Evolutionary conservation across 2,888 invertebrate species (phyloP), one percentile per base, ranked within the genome.

Genomic region (Pinctada fucata): DNA sequence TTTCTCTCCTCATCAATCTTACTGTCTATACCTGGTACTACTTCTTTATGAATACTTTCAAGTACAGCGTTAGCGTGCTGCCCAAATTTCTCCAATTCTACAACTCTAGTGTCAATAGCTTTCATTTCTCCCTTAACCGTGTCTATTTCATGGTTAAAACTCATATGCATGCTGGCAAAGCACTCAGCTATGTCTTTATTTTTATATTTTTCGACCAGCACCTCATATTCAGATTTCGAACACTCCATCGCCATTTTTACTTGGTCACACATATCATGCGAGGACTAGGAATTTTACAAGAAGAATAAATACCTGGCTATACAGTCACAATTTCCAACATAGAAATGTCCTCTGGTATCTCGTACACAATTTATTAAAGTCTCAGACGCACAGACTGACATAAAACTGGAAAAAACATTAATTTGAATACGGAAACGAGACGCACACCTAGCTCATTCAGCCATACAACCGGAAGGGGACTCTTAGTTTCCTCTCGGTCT

Each of bases 151-250:
- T 58, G 58, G 8, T 58, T 10, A 58, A 58, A 58, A 58, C 58
- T 58, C 58, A 58, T 58, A 58, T 58, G 58, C 58, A 58, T 58
- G 13, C 58, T 58, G 6, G 58, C 58, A 58, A 58, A 58, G 13
- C 58, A 58, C 13, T 58, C 58, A 6, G 58, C 58, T 58, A 58
- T 13, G 13, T 58, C 58, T 58, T 58, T 58, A 13, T 58, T 58
- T 58, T 58, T 58, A 58, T 58, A 58, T 58, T 58, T 58, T 58
- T 58, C 58, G 13, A 58, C 58, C 58, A 58, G 58, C 13, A 58
- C 6, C 6, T 58, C 58, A 58, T 58, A 58, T 58, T 58, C 58
- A 58, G 58, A 58, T 58, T 58, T 58, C 58, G 58, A 58, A 58
- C 58, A 58, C 13, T 58, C 58, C 58, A 58, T 58, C 6, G 58